Evolutionary conservation across 2,113 vertebrate species (phyloP).

Genomic region (Leptocoma aspasia): DNA sequence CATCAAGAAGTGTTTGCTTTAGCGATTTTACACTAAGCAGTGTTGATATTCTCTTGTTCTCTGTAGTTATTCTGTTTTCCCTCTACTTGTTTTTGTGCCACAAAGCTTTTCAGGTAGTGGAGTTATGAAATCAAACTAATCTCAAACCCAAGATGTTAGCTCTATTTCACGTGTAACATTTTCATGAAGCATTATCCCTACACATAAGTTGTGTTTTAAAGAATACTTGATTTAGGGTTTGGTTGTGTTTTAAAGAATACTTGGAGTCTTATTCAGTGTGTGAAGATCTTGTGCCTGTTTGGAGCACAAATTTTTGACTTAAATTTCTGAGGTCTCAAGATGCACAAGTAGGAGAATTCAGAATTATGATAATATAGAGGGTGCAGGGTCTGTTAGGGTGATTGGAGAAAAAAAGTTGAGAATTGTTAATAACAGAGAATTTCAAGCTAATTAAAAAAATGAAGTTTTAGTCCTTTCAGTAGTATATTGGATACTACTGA

Average conservation of each 20-base stretch:
- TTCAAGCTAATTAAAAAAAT: background rate
- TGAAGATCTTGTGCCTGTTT: background rate
- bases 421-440: background rate
- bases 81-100: background rate
- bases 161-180: background rate
- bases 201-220: background rate
- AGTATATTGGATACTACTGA: background rate
- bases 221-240: background rate
- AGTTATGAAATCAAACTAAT: background rate
- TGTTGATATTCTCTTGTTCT: background rate
- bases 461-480: background rate
- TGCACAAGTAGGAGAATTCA: background rate
- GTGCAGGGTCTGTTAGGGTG: background rate
- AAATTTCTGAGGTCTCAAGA: background rate
- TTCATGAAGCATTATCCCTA: background rate
- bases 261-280: background rate
- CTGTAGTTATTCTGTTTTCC: background rate
- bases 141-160: background rate
- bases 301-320: background rate
- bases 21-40: background rate
- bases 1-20: background rate
- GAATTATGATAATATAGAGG: background rate
- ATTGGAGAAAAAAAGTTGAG: background rate
- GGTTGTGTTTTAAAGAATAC: background rate
- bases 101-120: background rate